Base-by-base conservation (phyloP, 2,888 invertebrate genomes). In the Leptinotarsa rubiginosa region DNA sequence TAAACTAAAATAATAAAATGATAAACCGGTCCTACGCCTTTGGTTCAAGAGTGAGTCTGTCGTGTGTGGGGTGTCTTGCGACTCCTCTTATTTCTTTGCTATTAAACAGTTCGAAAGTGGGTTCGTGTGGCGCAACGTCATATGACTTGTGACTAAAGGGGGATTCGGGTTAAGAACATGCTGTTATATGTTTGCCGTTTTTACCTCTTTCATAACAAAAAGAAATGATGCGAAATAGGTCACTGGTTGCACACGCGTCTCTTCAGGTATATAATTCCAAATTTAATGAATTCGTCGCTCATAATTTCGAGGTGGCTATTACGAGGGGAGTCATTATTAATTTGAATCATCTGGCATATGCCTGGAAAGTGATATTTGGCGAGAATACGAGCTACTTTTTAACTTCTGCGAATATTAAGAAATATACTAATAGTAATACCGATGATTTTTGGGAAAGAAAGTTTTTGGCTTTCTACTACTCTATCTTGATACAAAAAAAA, bases 21-120 rank as follows among this genome's bases (percentile, higher is more conserved):
- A 70, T 50, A 59, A 66, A 25, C 69, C 31, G 15, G 20, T 12
- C 5, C 50, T 56, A n/a, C 41, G 72, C 69, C 47, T 18, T 65
- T 69, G 65, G 65, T 41, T 69, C 56, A 69, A 69, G 72, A 69
- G 54, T 69, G 49, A 65, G 68, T 50, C 67, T 65, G 69, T 65
- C 71, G 67, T 72, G 75, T 69, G 75, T 75, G 65, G 75, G 70
- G 69, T 75, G 64, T 75, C 72, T 75, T 69, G 72, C 75, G 62
- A 69, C 69, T 69, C 72, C 72, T 52, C 66, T 49, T 62, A 71
- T 75, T 75, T 71, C 56, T 75, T 77, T 77, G 72, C 73, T 80
- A 77, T 78, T 72, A 76, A 76, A 79, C 79, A 77, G 78, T 79
- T 78, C 74, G 76, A 77, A 81, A 78, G 81, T 74, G 74, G 70